Evolutionary conservation across 2,888 invertebrate species (phyloP), one percentile per base, ranked within the genome.

Genomic region (Perithous albicinctus): DNA sequence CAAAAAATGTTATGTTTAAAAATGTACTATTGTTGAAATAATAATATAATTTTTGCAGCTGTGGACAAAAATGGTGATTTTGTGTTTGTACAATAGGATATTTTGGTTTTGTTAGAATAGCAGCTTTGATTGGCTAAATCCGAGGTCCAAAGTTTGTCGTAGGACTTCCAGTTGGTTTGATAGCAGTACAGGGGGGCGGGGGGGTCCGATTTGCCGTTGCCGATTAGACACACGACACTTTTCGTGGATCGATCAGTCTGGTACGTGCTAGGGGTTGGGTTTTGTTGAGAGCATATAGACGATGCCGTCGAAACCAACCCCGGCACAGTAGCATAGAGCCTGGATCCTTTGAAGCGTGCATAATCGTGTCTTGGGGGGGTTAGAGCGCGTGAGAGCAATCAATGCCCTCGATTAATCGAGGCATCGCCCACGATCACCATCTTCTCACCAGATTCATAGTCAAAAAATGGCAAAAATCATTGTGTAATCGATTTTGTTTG

Each of bases 341-440:
- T 85, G 87, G 82, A 85, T 87, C 85, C 86, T 85, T 85, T 86
- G 78, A 84, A 86, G 87, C 87, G 85, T 88, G 87, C 86, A 89
- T 89, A 90, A 90, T 90, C 88, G 87, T 85, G 85, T 88, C 88
- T 89, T 90, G 85, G 86, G 26, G 74, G 63, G n/a, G 56, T n/a
- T 46, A 67, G 70, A 67, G 82, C 81, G 75, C 72, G 77, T 83
- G 80, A 83, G 85, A 85, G 85, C 88, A 87, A 89, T 89, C 88
- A 87, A 86, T 85, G 86, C 85, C 86, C 86, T 87, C 88, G 87
- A 89, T 89, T 89, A 89, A 86, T 86, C 85, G 85, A 32, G 83
- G 84, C 84, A 81, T 82, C 83, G 63, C 51, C 20, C 59, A 81
- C 75, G 59, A 46, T 51, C 51, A 78, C 29, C 23, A 10, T 54